phyloP scores from a whole-genome alignment of 2,113 vertebrate species.

The Pygoscelis antarcticus region DNA sequence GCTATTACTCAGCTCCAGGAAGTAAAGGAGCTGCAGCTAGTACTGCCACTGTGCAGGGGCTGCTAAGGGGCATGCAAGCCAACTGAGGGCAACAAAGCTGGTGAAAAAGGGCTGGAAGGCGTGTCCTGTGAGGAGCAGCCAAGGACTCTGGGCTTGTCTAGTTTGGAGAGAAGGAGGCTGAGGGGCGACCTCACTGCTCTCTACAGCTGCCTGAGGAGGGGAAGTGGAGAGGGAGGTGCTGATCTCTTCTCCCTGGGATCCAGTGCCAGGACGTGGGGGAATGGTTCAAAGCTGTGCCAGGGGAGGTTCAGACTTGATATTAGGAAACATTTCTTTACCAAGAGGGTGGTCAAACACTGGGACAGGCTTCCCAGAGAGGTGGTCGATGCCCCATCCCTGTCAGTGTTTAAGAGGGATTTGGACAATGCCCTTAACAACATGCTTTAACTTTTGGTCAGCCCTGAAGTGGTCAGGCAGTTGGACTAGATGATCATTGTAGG shows the following conservation, averaged over 20 bases:
- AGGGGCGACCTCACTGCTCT: not conserved
- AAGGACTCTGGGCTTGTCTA: not conserved
- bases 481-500: not conserved
- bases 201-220: not conserved
- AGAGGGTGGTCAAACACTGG: not conserved
- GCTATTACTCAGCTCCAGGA: too few relatives aligned
- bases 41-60: too few relatives aligned
- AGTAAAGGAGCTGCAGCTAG: too few relatives aligned
- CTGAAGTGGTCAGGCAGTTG: not conserved
- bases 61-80: too few relatives aligned
- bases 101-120: not conserved
- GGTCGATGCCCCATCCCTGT: not conserved
- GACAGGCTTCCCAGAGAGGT: not conserved
- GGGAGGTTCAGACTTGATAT: not conserved
- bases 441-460: not conserved
- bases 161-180: not conserved
- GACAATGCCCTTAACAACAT: not conserved
- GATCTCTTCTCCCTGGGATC: not conserved
- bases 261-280: rapidly evolving
- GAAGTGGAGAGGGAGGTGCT: not conserved
- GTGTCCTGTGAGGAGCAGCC: rapidly evolving
- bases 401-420: not conserved
- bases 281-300: not conserved
- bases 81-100: not conserved
- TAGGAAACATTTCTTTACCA: not conserved